These are phyloP conservation scores for Peromyscus nudipes DNA, from an alignment of 2,797 vertebrate species.

Conservation along the genomic window DNA sequence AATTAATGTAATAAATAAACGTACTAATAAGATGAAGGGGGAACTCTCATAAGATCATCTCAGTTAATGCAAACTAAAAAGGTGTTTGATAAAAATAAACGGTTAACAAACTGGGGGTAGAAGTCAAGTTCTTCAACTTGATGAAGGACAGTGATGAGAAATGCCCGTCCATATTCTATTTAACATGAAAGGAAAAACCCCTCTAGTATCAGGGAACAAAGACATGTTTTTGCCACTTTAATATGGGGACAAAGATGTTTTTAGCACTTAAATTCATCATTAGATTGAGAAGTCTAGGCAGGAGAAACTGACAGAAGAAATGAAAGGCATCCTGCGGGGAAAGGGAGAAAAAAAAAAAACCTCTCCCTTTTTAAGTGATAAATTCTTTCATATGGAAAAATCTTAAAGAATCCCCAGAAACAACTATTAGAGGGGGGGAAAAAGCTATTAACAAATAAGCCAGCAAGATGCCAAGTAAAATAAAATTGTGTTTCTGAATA, in stretches of 20 bases:
- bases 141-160: neutral
- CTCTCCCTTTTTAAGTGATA: neutral
- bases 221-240: constrained; percentile 5
- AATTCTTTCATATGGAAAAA: neutral
- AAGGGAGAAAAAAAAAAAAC: neutral
- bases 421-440: neutral
- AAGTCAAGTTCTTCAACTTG: neutral
- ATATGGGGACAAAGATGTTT: neutral
- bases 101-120: neutral
- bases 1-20: neutral
- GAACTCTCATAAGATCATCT: neutral
- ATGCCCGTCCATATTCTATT: neutral
- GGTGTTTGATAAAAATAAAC: neutral
- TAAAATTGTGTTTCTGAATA: neutral
- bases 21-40: neutral
- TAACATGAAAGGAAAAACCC: neutral
- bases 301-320: neutral
- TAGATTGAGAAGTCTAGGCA: neutral
- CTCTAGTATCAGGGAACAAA: neutral
- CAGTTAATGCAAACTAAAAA: neutral
- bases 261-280: neutral
- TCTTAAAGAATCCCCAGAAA: neutral
- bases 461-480: neutral
- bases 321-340: neutral
- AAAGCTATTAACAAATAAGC: neutral